Evolutionary conservation across 2,113 vertebrate genomes (phyloP).

Genomic region (Tapirus terrestris): DNA sequence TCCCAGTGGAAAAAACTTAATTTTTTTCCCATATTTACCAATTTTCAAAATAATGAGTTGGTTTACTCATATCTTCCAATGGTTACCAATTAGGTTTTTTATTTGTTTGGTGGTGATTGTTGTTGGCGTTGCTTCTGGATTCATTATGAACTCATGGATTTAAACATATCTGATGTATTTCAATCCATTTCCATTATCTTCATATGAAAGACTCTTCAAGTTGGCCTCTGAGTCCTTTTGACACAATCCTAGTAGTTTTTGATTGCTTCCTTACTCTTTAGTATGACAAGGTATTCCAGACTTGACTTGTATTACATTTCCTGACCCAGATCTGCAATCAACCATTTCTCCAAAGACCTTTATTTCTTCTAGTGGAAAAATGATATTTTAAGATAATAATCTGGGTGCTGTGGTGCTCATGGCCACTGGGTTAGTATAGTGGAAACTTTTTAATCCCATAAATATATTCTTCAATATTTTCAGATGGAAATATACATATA

Average conservation of each 20-base stretch:
- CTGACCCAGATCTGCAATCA: neutral
- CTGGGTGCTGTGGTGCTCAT: neutral
- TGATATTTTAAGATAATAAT: neutral
- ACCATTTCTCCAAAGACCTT: neutral
- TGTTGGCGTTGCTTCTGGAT: neutral
- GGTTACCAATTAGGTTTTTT: neutral
- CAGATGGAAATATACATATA: neutral
- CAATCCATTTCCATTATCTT: neutral
- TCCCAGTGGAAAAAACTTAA: neutral
- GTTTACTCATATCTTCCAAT: neutral
- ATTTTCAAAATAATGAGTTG: constrained; percentile 42
- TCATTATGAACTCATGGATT: neutral
- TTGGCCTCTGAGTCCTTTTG: neutral
- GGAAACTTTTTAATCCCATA: neutral
- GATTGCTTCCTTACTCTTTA: neutral
- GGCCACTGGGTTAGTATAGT: neutral
- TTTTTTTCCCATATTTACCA: neutral
- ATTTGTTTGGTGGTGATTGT: neutral
- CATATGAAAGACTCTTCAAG: neutral
- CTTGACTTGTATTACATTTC: neutral
- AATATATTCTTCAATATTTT: neutral
- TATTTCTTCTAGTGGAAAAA: constrained; percentile 1
- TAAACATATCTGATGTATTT: neutral
- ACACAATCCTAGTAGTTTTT: neutral
- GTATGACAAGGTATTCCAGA: neutral